Conservation (phyloP, 2,888 invertebrate genomes). For the Mimas tiliae region DNA sequence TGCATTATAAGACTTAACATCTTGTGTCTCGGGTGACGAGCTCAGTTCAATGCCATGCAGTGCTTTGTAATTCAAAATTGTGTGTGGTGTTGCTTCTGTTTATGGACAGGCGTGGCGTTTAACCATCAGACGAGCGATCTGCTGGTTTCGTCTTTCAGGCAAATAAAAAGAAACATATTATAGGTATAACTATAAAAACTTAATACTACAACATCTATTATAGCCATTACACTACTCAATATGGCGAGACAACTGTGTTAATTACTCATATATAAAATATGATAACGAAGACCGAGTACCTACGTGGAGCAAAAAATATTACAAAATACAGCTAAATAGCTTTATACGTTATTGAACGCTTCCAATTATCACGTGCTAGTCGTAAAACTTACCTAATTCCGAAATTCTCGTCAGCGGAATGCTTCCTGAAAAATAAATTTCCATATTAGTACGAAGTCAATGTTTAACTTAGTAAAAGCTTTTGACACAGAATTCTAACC, state of each 20-base stretch:
- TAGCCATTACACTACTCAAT: neutral
- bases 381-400: slow-evolving; percentile 75
- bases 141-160: no score
- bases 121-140: no score
- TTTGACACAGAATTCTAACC: slow-evolving; percentile 34
- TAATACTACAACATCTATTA: neutral
- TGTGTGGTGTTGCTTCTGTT: no score
- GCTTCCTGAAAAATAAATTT: slow-evolving; percentile 70
- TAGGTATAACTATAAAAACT: no score
- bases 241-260: slow-evolving; percentile 36
- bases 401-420: slow-evolving; percentile 85
- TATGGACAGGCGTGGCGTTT: no score
- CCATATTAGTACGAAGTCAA: slow-evolving; percentile 9
- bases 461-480: neutral
- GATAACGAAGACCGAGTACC: slow-evolving; percentile 28
- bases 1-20: no score
- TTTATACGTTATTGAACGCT: neutral
- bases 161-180: no score
- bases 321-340: neutral
- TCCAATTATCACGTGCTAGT: no score
- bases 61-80: no score
- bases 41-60: no score
- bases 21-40: no score
- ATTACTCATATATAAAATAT: slow-evolving; percentile 31
- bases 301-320: neutral